Percentiles rank a stretch among this genome's conserved stretches.
phyloP scores from a whole-genome alignment of 1,140 invertebrate genomes.

The Drosophila obscura region DNA sequence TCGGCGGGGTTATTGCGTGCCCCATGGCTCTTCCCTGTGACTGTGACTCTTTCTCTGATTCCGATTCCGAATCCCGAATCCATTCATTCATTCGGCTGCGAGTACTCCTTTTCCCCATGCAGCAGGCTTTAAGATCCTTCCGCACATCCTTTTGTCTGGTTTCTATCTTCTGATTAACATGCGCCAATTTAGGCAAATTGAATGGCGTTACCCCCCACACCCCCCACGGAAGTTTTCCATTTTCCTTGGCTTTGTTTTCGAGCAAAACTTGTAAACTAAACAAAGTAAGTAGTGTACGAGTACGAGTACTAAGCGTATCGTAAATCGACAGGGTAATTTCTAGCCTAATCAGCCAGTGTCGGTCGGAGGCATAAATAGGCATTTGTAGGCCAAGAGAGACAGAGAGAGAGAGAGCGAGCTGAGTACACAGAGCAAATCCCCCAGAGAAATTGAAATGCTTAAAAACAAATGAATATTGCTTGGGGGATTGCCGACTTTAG shows the following conservation, averaged over 20 bases:
- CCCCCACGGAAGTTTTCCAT: constrained; percentile 3
- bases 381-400: constrained; percentile 37
- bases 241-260: constrained; percentile 49
- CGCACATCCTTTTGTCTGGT: constrained; percentile 7
- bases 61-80: constrained; percentile 14
- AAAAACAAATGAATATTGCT: constrained; percentile 70
- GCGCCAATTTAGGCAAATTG: constrained; percentile 78
- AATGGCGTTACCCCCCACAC: constrained; percentile 33
- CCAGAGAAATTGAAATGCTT: constrained; percentile 74
- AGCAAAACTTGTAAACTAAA: constrained; percentile 43
- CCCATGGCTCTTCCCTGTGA: constrained; percentile 19
- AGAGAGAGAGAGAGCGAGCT: constrained; percentile 13
- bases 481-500: neutral
- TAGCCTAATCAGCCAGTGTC: constrained; percentile 61
- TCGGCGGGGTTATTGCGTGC: constrained; percentile 79
- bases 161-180: constrained; percentile 66
- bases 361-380: constrained; percentile 42
- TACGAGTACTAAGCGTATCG: constrained; percentile 25
- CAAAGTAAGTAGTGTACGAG: constrained; percentile 55
- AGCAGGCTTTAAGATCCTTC: constrained; percentile 54
- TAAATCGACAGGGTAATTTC: constrained; percentile 69
- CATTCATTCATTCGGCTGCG: constrained; percentile 6
- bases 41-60: constrained; percentile 20
- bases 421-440: constrained; percentile 52
- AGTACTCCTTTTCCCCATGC: neutral